phyloP scores from a whole-genome alignment of 2,797 vertebrate species.

The Aythya fuligula region DNA sequence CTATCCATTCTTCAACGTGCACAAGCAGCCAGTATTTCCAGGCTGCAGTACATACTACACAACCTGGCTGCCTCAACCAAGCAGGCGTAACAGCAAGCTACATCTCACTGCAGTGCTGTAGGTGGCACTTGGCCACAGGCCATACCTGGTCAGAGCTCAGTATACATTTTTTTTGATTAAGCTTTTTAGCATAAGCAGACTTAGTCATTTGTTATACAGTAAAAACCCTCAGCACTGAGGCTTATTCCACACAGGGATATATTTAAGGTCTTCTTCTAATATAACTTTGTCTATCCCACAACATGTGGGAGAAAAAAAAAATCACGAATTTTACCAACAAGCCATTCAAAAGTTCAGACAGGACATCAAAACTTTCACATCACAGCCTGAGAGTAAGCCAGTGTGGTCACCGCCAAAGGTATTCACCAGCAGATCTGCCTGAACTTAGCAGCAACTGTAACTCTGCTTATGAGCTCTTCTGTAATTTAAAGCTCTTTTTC shows the following conservation, averaged over 20 bases:
- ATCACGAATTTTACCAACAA: neutral
- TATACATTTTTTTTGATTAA: neutral
- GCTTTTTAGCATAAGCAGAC: neutral
- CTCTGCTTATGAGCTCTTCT: neutral
- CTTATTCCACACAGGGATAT: neutral
- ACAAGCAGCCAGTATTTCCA: neutral
- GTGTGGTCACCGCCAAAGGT: neutral
- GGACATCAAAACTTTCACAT: neutral
- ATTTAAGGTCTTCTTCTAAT: neutral
- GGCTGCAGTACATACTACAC: neutral
- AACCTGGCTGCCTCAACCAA: neutral
- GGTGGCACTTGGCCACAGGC: neutral
- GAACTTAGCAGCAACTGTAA: neutral
- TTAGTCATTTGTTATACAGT: neutral
- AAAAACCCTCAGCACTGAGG: neutral
- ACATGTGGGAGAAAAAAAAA: neutral
- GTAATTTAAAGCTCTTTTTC: neutral
- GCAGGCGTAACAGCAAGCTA: neutral
- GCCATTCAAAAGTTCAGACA: neutral
- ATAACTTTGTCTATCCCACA: neutral
- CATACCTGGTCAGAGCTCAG: neutral
- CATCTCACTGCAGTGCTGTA: neutral
- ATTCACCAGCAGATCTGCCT: neutral
- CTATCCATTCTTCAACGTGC: neutral
- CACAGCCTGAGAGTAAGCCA: neutral